Evolutionary conservation across 2,888 invertebrate species (phyloP).

Genomic region (Cremastobaeus sp.): DNA sequence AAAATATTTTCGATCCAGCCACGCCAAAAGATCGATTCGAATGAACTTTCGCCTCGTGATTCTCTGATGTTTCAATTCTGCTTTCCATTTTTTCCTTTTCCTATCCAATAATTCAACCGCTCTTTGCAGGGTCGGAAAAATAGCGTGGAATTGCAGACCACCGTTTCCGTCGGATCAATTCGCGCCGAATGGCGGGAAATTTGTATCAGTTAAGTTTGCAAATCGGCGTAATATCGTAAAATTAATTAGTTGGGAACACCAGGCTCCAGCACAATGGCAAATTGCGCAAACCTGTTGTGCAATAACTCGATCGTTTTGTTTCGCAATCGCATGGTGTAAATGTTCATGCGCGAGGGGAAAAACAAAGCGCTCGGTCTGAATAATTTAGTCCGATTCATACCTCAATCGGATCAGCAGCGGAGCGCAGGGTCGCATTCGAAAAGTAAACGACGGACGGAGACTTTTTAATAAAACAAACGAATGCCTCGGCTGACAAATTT

Average conservation of each 20-base stretch:
- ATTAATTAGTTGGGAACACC: slow-evolving; percentile 39
- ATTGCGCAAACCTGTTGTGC: slow-evolving; percentile 14
- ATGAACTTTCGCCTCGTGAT: too few relatives aligned
- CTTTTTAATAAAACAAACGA: slow-evolving; percentile 64
- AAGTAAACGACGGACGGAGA: slow-evolving; percentile 62
- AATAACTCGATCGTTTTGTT: slow-evolving; percentile 10
- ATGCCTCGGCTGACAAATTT: slow-evolving; percentile 35
- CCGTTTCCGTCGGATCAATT: slow-evolving; percentile 1
- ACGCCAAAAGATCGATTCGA: background rate
- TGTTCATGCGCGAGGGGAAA: slow-evolving; percentile 8
- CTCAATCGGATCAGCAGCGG: slow-evolving; percentile 32
- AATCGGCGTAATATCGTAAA: slow-evolving; percentile 6
- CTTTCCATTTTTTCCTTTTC: too few relatives aligned
- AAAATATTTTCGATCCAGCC: slow-evolving; percentile 44
- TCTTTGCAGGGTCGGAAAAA: too few relatives aligned
- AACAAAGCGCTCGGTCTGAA: slow-evolving; percentile 25
- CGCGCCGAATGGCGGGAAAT: slow-evolving; percentile 11
- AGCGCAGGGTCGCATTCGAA: slow-evolving; percentile 54
- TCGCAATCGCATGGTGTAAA: slow-evolving; percentile 3
- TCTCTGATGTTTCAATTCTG: too few relatives aligned
- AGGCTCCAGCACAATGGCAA: too few relatives aligned
- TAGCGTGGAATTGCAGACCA: too few relatives aligned
- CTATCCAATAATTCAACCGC: too few relatives aligned
- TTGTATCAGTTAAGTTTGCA: slow-evolving; percentile 20
- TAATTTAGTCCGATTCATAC: slow-evolving; percentile 38